Evolutionary conservation across 2,113 vertebrate species (phyloP), one percentile per base, ranked within the genome.

Genomic region (Podarcis raffonei): DNA sequence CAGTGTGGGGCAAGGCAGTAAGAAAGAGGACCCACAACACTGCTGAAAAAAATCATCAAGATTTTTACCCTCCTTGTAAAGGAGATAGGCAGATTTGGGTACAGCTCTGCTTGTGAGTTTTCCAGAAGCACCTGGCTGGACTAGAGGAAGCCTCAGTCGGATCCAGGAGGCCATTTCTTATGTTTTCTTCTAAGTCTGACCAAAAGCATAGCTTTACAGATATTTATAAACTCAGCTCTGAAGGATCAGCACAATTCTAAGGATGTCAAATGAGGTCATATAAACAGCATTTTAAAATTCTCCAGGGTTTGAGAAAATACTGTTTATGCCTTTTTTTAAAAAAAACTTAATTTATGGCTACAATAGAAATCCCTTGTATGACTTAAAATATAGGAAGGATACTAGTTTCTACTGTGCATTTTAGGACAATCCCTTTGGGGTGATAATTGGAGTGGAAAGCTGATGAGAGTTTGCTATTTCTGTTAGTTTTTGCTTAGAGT

Each of bases 261-360:
- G 68, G 87, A 89, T 76, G 39, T 42, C 71, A 72, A 83, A 87
- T 13, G 2, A 83, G 22, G 57, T 82, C 16, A 74, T 76, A 75
- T 2, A 92, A 59, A 93, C 84, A 91, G 62, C 5, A 87, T 80
- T 16, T 16, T 81, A 80, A 91, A 81, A 88, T 48, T 76, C 37
- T 18, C 30, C n/a, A 37, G 6, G 42, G 62, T 83, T 76, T 35
- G 74, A 53, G 30, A 88, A 83, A 83, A 76, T 27, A 81, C 23
- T 16, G 22, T n/a, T 48, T 27, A 11, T 6, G 20, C 6, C 6
- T 66, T 83, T 25, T 25, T 42, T 42, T 1, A 42, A 42, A 39
- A 83, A 65, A 53, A 66, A 42, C 57, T 82, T 62, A 81, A 74
- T 81, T 81, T 59, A 75, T 62, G 62, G 27, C 35, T 59, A 37